Base-by-base conservation (phyloP, 2,888 invertebrate genomes). In the Agrotis clavis region DNA sequence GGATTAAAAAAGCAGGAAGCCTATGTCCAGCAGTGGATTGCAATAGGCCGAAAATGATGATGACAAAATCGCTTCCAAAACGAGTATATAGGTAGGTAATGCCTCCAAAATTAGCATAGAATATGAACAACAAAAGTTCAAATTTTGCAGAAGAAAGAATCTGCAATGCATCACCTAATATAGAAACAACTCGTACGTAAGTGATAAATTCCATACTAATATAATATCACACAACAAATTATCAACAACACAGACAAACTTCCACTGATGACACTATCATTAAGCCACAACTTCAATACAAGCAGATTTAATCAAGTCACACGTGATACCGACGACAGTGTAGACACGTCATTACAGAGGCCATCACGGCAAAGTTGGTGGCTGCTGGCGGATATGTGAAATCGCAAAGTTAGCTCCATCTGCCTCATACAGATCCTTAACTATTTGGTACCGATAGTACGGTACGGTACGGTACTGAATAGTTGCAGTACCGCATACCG, bases 331-430 rank as follows among this genome's bases (percentile, higher is more conserved):
- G 19, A 21, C 60, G 45, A 63, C 77, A 81, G 70, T 81, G 77
- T 81, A 79, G 72, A 81, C 68, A 67, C 63, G 60, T 59, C 77
- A 70, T 83, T 81, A 86, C 84, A 62, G 62, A 56, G 18, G 69
- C 73, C 67, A 76, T 82, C 85, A 85, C 59, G 87, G 67, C 74
- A 74, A 88, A 89, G 88, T 91, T 89, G 71, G 71, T 75, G 83
- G 67, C 80, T 71, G 68, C 63, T 69, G 87, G 77, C 89, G 85
- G 88, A 80, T n/a, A n/a, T 88, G 87, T 86, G 85, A 85, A 88
- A 85, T 86, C 87, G 78, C 85, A 76, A 88, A 92, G 88, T 90
- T 91, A 78, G 79, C 71, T 75, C 74, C 79, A 90, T 88, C 90
- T 89, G 91, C 86, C 65, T 72, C 84, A 85, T 82, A 83, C 82